Percentiles rank a stretch among this genome's conserved stretches.
Conservation (phyloP, 2,113 vertebrate genomes). For the Rhinopomastus cyanomelas region DNA sequence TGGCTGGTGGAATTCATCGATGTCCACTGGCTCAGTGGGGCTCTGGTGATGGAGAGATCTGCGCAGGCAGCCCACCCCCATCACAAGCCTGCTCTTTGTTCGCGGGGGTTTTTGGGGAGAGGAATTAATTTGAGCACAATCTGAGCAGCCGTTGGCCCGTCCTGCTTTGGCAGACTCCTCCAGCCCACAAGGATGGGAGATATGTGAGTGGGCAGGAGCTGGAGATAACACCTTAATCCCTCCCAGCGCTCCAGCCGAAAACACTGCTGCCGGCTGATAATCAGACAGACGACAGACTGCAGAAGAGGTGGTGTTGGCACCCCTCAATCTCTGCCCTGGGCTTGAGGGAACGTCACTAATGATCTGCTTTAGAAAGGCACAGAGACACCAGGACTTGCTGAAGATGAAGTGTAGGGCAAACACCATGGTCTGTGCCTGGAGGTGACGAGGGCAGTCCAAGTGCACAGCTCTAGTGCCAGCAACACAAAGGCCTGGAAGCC, state of each 20-base stretch:
- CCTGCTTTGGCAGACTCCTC: neutral
- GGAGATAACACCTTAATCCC: slow-evolving; percentile 5
- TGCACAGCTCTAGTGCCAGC: neutral
- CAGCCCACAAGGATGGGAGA: neutral
- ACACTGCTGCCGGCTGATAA: neutral
- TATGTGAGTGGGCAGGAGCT: neutral
- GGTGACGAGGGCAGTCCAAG: fast-evolving
- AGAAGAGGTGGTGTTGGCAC: neutral
- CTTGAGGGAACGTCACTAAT: neutral
- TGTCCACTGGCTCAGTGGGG: neutral
- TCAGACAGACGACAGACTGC: neutral
- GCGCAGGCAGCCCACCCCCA: neutral
- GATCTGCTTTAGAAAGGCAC: neutral
- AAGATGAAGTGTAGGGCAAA: neutral
- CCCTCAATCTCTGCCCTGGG: neutral
- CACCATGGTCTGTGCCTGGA: fast-evolving
- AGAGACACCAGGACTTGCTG: fast-evolving
- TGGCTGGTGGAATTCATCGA: neutral
- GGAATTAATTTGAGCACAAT: neutral
- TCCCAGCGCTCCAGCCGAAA: neutral
- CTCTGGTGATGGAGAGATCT: neutral
- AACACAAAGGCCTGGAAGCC: neutral
- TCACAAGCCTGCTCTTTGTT: neutral
- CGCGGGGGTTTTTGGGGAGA: neutral
- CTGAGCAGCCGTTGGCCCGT: neutral